Evolutionary conservation across 2,888 invertebrate species (phyloP), one percentile per base, ranked within the genome.

Genomic region (Lampropteryx suffumata): DNA sequence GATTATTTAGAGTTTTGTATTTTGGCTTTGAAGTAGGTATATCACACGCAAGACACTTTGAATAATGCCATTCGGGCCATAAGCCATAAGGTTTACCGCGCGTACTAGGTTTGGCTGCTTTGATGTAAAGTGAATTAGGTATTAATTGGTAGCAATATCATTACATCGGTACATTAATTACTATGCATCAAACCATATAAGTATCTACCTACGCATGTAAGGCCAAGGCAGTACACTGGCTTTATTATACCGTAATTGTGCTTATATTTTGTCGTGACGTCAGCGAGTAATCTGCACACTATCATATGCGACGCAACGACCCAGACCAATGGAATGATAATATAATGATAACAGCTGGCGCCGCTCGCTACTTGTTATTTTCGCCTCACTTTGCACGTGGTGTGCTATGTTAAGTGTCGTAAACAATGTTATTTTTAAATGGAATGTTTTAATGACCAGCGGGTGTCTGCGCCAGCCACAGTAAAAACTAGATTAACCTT

Each of bases 291-390:
- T 67, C 53, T 61, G 56, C 34, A 43, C 54, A 37, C 71, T 72
- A 71, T 73, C 71, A 65, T 65, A 63, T 40, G 58, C 65, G 64
- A 69, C 74, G 65, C 72, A 70, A 65, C 73, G 76, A 75, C 70
- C 73, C 71, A 69, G 67, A 65, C 62, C 64, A 41, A 55, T 52
- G 50, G 47, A 55, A 59, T 61, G 67, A 71, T 71, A 71, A 40
- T 69, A 73, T 71, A 69, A 35, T 67, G 76, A 73, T 73, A 75
- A 69, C 68, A 69, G 65, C 66, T 72, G 77, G 79, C 78, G 79
- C 76, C 76, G 61, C 61, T 65, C 76, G 61, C 61, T 65, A 50
- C 46, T 55, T 62, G 58, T 60, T 67, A 67, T 71, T 66, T 66
- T 58, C 67, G 57, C 54, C 57, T 48, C 49, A 55, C 50, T 57